These are phyloP conservation scores for Acronicta alni DNA, from an alignment of 2,888 invertebrate species.

Conservation along the genomic window DNA sequence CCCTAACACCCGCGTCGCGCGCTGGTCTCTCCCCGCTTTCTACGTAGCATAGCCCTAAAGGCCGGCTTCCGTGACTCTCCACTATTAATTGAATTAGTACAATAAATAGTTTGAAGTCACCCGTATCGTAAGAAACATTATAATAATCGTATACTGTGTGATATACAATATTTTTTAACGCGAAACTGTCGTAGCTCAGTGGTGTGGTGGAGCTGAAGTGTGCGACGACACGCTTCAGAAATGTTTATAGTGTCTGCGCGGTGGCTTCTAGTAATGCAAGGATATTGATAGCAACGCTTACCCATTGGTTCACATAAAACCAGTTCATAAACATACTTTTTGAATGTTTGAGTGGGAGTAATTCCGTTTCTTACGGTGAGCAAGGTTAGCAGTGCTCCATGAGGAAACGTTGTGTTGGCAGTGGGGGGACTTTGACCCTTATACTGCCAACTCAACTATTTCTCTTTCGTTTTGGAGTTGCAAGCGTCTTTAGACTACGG, in stretches of 20 bases:
- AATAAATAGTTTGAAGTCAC: slow-evolving; percentile 83
- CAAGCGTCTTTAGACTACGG: too few relatives aligned
- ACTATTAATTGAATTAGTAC: slow-evolving; percentile 85
- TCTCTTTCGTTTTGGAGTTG: too few relatives aligned
- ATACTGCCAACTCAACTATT: too few relatives aligned
- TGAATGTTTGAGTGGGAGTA: too few relatives aligned
- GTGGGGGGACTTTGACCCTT: too few relatives aligned
- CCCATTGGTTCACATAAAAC: too few relatives aligned
- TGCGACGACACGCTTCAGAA: slow-evolving; percentile 62
- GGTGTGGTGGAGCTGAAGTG: slow-evolving; percentile 60
- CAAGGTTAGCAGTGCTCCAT: too few relatives aligned
- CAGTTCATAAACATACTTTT: too few relatives aligned
- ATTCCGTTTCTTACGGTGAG: too few relatives aligned
- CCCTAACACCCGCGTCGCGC: too few relatives aligned
- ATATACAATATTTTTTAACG: slow-evolving; percentile 86
- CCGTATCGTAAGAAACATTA: slow-evolving; percentile 75
- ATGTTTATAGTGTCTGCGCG: slow-evolving; percentile 42
- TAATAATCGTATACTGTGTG: slow-evolving; percentile 83
- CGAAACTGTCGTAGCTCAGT: slow-evolving; percentile 70
- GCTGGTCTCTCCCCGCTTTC: slow-evolving; percentile 13
- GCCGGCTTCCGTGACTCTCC: slow-evolving; percentile 76
- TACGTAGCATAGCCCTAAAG: slow-evolving; percentile 17
- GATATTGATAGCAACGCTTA: neutral
- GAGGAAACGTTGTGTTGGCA: too few relatives aligned
- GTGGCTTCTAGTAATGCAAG: neutral